Evolutionary conservation across 1,140 invertebrate species (phyloP), one percentile per base, ranked within the genome.

Genomic region (Scaptomyza hsui): DNA sequence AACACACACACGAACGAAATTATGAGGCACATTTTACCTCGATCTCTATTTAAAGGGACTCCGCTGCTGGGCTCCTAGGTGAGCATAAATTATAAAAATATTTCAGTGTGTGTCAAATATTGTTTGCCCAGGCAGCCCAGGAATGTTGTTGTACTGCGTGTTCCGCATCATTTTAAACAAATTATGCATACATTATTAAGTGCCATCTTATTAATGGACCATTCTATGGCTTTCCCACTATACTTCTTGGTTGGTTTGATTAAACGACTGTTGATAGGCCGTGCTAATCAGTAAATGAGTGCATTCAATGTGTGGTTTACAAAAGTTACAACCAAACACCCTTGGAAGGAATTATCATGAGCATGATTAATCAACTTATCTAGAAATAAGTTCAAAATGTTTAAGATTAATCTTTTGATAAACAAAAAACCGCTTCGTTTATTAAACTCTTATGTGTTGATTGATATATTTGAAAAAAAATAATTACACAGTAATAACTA

Each of bases 21-120:
- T 78, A 61, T 72, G 62, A 60, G 48, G 32, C 61, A 57, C 62
- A 42, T 42, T 65, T 37, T 19, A n/a, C 42, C 19, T 15, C 55
- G 76, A 48, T 64, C 56, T 61, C 37, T 73, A 81, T 73, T 78
- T 82, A 61, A 64, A 82, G 75, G 78, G 78, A 75, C 12, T 60
- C 29, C 47, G 26, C 39, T 56, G 24, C 56, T 63, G 55, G 61
- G 65, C 71, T 67, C 55, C 60, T 78, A 88, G 74, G 82, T 89
- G 53, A 57, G 72, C 78, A 88, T 88, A 88, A 89, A 89, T 89
- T 89, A 89, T 88, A 89, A 78, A 89, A 89, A 88, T 78, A 88
- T 82, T 89, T 71, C 63, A 83, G 80, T 85, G 71, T 78, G 47
- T 89, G 85, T 89, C 79, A 89, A 68, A 88, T 69, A 79, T 73